Evolutionary conservation across 2,888 invertebrate species (phyloP).

Genomic region (Byasa hedistus): DNA sequence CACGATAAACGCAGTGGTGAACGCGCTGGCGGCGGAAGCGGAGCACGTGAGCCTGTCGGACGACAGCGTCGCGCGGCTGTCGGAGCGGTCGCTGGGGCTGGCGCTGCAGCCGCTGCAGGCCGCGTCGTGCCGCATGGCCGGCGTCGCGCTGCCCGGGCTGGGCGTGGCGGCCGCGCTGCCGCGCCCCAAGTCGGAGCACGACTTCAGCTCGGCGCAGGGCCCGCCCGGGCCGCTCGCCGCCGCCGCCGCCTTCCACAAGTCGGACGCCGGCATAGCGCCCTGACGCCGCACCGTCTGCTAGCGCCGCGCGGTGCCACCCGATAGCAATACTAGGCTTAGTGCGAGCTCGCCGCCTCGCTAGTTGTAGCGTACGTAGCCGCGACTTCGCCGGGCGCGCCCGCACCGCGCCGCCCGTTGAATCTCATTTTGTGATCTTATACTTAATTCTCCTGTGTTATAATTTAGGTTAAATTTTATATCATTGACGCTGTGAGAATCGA

Average conservation of each 20-base stretch:
- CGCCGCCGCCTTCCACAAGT: constrained; percentile 86
- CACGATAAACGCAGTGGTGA: constrained; percentile 95
- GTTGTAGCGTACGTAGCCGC: constrained; percentile 77
- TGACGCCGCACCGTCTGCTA: constrained; percentile 86
- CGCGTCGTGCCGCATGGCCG: constrained; percentile 83
- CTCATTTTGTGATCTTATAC: constrained; percentile 81
- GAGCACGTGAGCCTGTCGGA: constrained; percentile 90
- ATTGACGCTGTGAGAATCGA: constrained; percentile 77
- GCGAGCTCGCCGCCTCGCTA: constrained; percentile 73
- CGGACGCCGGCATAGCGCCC: constrained; percentile 89
- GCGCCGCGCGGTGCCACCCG: constrained; percentile 53
- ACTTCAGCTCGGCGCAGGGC: constrained; percentile 84
- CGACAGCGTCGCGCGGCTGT: constrained; percentile 83
- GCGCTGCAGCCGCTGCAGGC: constrained; percentile 85
- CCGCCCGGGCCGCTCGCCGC: constrained; percentile 76
- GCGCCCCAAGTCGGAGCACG: constrained; percentile 90
- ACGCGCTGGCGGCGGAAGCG: constrained; percentile 94
- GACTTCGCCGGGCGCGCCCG: constrained; percentile 72
- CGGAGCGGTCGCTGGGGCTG: constrained; percentile 83
- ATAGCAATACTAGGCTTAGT: constrained; percentile 79
- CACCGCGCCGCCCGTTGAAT: constrained; percentile 74
- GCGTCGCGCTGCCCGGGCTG: constrained; percentile 84
- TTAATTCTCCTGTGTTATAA: constrained; percentile 81
- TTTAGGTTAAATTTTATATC: constrained; percentile 81
- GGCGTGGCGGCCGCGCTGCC: constrained; percentile 82